These are phyloP conservation scores for Quadroppia sp. DNA, from an alignment of 2,888 invertebrate species.

Conservation along the genomic window DNA sequence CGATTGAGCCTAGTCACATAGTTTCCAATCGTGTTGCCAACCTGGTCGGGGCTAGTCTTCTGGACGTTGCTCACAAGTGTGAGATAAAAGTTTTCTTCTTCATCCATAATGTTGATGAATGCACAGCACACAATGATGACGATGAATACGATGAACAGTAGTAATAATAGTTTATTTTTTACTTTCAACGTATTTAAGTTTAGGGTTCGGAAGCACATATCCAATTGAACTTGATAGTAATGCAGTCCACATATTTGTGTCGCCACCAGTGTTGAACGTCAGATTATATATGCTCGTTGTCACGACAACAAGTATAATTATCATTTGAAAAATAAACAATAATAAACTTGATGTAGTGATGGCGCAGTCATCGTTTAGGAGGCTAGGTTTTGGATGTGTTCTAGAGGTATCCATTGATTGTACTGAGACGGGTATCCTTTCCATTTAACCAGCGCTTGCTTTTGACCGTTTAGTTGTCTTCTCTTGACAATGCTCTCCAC, in stretches of 20 bases:
- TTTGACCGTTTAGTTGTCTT: not conserved
- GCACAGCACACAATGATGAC: too few relatives aligned
- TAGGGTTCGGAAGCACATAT: constrained; percentile 12
- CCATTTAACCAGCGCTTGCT: constrained; percentile 19
- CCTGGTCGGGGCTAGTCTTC: not conserved
- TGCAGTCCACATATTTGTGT: constrained; percentile 12
- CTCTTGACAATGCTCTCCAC: constrained; percentile 9
- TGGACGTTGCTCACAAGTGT: not conserved
- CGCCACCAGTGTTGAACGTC: not conserved
- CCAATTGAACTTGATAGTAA: constrained; percentile 24
- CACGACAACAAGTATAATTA: not conserved
- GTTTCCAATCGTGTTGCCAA: constrained; percentile 1
- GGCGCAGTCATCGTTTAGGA: not conserved
- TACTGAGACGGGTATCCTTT: not conserved
- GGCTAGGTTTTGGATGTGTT: not conserved
- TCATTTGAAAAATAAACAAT: not conserved
- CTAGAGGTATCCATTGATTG: constrained; percentile 14
- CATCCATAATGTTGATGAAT: too few relatives aligned
- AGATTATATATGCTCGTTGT: constrained; percentile 13
- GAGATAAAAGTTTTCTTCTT: too few relatives aligned
- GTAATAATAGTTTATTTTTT: not conserved
- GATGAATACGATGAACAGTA: not conserved
- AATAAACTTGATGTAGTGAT: not conserved
- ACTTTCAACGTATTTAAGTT: not conserved
- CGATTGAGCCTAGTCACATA: constrained; percentile 5